Conservation (phyloP, 2,888 invertebrate species). For the Biston betularia region DNA sequence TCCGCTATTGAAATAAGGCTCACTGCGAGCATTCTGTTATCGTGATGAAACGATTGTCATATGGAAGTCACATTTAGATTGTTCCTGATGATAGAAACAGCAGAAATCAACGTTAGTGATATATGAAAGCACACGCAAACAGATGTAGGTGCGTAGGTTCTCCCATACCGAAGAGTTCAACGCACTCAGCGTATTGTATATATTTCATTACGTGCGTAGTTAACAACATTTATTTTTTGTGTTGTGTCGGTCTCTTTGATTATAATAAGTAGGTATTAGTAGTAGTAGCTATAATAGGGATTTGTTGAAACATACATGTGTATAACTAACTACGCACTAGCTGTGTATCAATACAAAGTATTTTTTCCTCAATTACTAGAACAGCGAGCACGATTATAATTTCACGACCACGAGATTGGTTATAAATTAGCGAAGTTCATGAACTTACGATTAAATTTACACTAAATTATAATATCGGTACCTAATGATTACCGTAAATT, state of each 20-base stretch:
- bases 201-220: conserved; percentile 15
- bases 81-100: background rate
- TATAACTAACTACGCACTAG: background rate
- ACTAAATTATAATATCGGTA: no score
- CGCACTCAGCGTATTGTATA: conserved; percentile 43
- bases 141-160: conserved; percentile 14
- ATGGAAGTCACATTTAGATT: background rate
- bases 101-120: background rate
- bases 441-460: no score
- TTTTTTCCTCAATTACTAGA: no score
- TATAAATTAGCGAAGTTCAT: no score
- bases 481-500: no score
- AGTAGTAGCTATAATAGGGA: background rate
- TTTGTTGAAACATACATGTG: background rate
- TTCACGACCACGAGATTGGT: no score
- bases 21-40: conserved; percentile 8
- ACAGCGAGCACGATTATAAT: no score
- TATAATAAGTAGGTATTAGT: background rate
- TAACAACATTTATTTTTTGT: conserved; percentile 3
- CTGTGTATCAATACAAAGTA: no score
- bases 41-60: conserved; percentile 9
- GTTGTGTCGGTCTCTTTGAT: background rate
- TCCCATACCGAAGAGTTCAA: conserved; percentile 46
- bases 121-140: conserved; percentile 8
- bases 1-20: conserved; percentile 8